Conservation (phyloP, 2,113 vertebrate genomes). For the Podocnemis expansa region DNA sequence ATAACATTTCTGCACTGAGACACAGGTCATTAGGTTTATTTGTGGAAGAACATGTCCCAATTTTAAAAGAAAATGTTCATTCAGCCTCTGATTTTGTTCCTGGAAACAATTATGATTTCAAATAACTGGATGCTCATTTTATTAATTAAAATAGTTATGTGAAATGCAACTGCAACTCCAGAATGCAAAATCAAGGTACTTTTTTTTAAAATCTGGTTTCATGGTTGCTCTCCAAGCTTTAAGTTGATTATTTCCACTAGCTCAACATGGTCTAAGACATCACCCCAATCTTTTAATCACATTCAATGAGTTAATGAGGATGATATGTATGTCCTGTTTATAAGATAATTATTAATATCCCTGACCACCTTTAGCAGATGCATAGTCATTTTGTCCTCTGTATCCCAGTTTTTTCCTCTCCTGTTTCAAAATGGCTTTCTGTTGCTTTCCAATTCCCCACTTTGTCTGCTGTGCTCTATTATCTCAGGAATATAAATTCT, state of each 20-base stretch:
- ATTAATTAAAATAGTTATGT: background rate
- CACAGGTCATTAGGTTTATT: background rate
- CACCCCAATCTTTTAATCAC: background rate
- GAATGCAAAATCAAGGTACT: background rate
- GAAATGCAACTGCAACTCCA: background rate
- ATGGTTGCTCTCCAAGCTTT: fast-evolving
- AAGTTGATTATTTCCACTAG: background rate
- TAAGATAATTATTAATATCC: fast-evolving
- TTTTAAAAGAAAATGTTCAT: conserved; percentile 5
- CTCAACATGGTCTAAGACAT: background rate
- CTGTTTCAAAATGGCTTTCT: background rate
- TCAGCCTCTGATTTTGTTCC: conserved; percentile 3
- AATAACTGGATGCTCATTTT: background rate
- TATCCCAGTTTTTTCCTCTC: background rate
- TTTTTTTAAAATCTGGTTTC: background rate
- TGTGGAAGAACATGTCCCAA: background rate
- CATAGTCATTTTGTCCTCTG: background rate
- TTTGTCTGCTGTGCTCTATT: background rate
- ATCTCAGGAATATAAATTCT: background rate
- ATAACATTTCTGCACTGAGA: background rate
- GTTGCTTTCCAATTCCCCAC: background rate
- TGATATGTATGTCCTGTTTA: fast-evolving
- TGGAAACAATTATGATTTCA: background rate
- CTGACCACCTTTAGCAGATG: background rate
- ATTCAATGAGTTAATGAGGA: background rate